phyloP scores from a whole-genome alignment of 2,888 invertebrate species.

The Oegoconia quadripuncta region DNA sequence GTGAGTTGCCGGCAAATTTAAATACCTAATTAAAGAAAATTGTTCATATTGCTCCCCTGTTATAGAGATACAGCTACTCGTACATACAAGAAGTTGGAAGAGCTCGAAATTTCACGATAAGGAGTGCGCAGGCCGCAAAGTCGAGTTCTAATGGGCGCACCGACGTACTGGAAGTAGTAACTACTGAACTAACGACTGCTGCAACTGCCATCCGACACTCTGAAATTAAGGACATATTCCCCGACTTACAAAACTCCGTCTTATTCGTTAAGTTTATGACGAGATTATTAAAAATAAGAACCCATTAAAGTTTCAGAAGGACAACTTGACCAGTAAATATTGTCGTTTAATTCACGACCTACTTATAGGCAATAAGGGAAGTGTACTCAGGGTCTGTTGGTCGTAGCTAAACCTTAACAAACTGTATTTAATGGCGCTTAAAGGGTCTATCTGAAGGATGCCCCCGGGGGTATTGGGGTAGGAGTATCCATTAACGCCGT shows the following conservation, averaged over 20 bases:
- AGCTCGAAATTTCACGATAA: slow-evolving; percentile 35
- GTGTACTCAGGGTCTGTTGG: no score
- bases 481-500: slow-evolving; percentile 47
- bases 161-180: slow-evolving; percentile 31
- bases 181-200: slow-evolving; percentile 49
- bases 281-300: background rate
- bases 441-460: slow-evolving; percentile 25
- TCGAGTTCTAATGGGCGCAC: slow-evolving; percentile 39
- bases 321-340: no score
- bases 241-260: background rate
- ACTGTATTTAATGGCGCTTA: slow-evolving; percentile 22
- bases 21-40: slow-evolving; percentile 8
- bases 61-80: slow-evolving; percentile 19
- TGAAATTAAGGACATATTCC: slow-evolving; percentile 33
- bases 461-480: slow-evolving; percentile 30
- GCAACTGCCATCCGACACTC: slow-evolving; percentile 42
- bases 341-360: no score
- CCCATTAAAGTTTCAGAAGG: background rate
- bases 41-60: slow-evolving; percentile 13
- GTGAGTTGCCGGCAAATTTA: background rate
- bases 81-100: slow-evolving; percentile 33
- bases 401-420: slow-evolving; percentile 22
- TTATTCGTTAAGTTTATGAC: background rate
- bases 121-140: slow-evolving; percentile 32
- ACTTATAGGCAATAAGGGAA: no score